Evolutionary conservation across 2,888 invertebrate genomes (phyloP).

Genomic region (Rhingia campestris): DNA sequence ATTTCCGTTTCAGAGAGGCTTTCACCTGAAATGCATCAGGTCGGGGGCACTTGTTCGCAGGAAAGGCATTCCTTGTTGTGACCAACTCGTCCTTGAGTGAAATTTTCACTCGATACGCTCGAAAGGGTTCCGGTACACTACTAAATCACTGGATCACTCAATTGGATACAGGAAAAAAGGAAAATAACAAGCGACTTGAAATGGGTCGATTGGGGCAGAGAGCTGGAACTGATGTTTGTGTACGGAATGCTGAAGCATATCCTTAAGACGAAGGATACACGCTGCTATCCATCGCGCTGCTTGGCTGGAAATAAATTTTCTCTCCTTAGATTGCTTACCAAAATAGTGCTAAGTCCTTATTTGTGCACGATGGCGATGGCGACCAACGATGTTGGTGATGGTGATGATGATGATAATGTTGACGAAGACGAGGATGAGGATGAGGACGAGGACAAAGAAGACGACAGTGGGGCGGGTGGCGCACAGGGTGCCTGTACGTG

Average conservation of each 20-base stretch:
- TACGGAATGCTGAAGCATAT: conserved; percentile 66
- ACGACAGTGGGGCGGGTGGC: not conserved
- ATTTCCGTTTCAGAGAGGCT: not conserved
- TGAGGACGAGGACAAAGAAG: too few species aligned
- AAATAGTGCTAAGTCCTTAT: conserved; percentile 68
- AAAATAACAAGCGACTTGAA: conserved; percentile 5
- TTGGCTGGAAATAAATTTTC: conserved; percentile 47
- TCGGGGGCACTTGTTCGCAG: not conserved
- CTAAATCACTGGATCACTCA: conserved; percentile 68
- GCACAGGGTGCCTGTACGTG: conserved; percentile 22
- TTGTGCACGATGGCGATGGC: conserved; percentile 21
- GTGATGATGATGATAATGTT: conserved; percentile 2
- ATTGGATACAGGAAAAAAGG: conserved; percentile 45
- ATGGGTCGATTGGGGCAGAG: conserved; percentile 15
- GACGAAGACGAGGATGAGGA: too few species aligned
- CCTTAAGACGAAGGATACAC: conserved; percentile 48
- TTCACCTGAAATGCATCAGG: conserved; percentile 7
- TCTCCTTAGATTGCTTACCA: conserved; percentile 51
- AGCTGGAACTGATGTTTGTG: conserved; percentile 28
- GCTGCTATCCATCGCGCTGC: conserved; percentile 51
- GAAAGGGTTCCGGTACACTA: conserved; percentile 32
- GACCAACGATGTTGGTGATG: not conserved
- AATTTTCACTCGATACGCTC: conserved; percentile 53
- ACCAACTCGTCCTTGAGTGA: conserved; percentile 52
- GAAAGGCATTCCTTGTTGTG: conserved; percentile 18